These are phyloP conservation scores for Lordiphosa clarofinis DNA, from an alignment of 1,140 invertebrate species.

Conservation along the genomic window DNA sequence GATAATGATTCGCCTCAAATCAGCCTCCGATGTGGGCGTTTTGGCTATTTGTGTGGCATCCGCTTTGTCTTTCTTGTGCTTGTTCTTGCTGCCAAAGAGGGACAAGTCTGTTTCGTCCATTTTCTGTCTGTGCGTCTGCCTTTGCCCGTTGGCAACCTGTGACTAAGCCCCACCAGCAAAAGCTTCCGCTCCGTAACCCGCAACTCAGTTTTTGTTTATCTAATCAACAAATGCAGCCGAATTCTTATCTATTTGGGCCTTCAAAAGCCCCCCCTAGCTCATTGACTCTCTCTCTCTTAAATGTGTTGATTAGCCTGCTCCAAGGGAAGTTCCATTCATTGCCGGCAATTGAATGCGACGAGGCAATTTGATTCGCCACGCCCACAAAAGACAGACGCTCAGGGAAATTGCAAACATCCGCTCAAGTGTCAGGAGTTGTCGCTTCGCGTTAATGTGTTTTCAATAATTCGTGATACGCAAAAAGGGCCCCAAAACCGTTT, in stretches of 20 bases:
- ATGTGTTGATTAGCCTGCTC: slow-evolving; percentile 59
- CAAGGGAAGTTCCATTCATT: slow-evolving; percentile 51
- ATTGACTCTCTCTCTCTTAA: neutral
- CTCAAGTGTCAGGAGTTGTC: slow-evolving; percentile 18
- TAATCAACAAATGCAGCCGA: slow-evolving; percentile 37
- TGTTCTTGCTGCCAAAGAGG: slow-evolving; percentile 54
- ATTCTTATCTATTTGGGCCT: slow-evolving; percentile 16
- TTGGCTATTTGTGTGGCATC: slow-evolving; percentile 59
- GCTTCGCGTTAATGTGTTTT: slow-evolving; percentile 60
- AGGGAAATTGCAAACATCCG: slow-evolving; percentile 73
- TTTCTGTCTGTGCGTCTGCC: slow-evolving; percentile 7
- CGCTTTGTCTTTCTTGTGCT: slow-evolving; percentile 74
- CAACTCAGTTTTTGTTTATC: slow-evolving; percentile 17
- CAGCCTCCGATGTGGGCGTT: slow-evolving; percentile 53
- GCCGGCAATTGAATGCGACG: slow-evolving; percentile 50
- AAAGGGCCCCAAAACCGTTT: slow-evolving; percentile 45
- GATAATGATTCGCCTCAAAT: slow-evolving; percentile 51
- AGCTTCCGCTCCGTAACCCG: slow-evolving; percentile 24
- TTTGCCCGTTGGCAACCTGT: slow-evolving; percentile 17
- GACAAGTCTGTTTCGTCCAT: slow-evolving; percentile 73
- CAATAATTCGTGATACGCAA: slow-evolving; percentile 65
- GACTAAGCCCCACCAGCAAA: slow-evolving; percentile 46
- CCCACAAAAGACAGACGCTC: slow-evolving; percentile 21
- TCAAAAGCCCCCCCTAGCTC: slow-evolving; percentile 5
- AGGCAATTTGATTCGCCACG: slow-evolving; percentile 71